These are phyloP conservation scores for Luperina nickerlii DNA, from an alignment of 2,888 invertebrate genomes.

Conservation along the genomic window DNA sequence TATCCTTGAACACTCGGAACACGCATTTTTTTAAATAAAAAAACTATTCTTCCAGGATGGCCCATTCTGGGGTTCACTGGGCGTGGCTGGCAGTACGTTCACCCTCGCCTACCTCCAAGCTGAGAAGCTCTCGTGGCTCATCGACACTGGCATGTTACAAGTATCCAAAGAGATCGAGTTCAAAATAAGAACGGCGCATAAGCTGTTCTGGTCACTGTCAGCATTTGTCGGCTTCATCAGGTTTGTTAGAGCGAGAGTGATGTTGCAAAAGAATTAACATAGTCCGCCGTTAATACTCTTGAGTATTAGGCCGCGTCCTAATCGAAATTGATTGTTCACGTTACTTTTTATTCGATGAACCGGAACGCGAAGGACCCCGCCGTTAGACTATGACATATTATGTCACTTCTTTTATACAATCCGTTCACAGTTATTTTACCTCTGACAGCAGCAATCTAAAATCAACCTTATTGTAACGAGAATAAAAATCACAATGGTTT, in stretches of 20 bases:
- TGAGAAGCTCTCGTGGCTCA: constrained; percentile 96
- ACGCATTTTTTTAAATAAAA: background rate
- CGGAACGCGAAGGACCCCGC: too few relatives aligned
- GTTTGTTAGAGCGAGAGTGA: constrained; percentile 81
- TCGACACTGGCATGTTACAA: constrained; percentile 92
- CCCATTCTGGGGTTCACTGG: constrained; percentile 88
- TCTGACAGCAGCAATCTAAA: too few relatives aligned
- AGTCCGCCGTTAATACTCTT: background rate
- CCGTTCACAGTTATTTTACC: too few relatives aligned
- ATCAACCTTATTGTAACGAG: too few relatives aligned
- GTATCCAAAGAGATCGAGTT: constrained; percentile 90
- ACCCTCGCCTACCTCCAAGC: constrained; percentile 95
- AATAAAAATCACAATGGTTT: too few relatives aligned
- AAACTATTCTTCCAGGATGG: constrained; percentile 77
- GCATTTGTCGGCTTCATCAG: constrained; percentile 93
- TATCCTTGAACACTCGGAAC: too few relatives aligned
- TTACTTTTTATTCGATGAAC: too few relatives aligned
- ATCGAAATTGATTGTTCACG: background rate
- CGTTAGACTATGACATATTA: background rate
- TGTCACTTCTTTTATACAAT: background rate
- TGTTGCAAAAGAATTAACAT: constrained; percentile 5
- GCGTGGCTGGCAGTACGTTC: constrained; percentile 92
- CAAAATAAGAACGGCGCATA: constrained; percentile 92
- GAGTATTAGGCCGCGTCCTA: background rate
- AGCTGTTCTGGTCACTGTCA: constrained; percentile 94